phyloP scores from a whole-genome alignment of 92 coral and sea anemone genomes.

The Ricordea florida region DNA sequence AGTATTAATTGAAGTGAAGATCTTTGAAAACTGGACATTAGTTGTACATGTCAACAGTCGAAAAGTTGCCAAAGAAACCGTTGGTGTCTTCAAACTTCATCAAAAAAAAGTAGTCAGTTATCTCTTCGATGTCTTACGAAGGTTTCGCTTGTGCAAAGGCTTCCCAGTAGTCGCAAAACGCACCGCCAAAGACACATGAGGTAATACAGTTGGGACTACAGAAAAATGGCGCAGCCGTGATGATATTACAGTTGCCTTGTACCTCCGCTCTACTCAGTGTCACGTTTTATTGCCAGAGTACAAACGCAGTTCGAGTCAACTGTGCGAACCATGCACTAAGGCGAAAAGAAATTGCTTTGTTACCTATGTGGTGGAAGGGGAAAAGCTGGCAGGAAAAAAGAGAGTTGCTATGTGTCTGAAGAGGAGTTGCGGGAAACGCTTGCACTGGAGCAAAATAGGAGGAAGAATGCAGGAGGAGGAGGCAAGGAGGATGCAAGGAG shows the following conservation, averaged over 20 bases:
- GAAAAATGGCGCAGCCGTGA: slow-evolving; percentile 2
- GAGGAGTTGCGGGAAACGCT: slow-evolving; percentile 16
- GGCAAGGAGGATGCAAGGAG: too few species aligned
- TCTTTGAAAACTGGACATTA: not conserved
- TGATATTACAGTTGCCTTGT: not conserved
- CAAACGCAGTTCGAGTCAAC: not conserved
- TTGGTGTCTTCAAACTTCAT: not conserved
- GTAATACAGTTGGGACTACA: slow-evolving; percentile 7
- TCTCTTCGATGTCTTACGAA: not conserved
- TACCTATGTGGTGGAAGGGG: not conserved
- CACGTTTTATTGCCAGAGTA: not conserved
- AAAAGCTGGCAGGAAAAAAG: not conserved
- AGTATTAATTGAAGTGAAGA: not conserved
- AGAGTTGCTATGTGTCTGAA: slow-evolving; percentile 21
- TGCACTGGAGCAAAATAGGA: not conserved
- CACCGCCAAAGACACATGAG: not conserved
- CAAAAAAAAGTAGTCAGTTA: too few species aligned
- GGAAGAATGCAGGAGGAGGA: slow-evolving; percentile 8
- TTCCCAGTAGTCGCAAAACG: slow-evolving; percentile 15
- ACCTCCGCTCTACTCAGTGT: not conserved
- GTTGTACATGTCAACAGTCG: not conserved
- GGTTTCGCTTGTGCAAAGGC: slow-evolving; percentile 9
- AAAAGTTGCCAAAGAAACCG: not conserved
- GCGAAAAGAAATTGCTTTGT: not conserved
- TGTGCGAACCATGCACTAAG: not conserved